Evolutionary conservation across 2,113 vertebrate genomes (phyloP), one percentile per base, ranked within the genome.

Genomic region (Microtus pennsylvanicus): DNA sequence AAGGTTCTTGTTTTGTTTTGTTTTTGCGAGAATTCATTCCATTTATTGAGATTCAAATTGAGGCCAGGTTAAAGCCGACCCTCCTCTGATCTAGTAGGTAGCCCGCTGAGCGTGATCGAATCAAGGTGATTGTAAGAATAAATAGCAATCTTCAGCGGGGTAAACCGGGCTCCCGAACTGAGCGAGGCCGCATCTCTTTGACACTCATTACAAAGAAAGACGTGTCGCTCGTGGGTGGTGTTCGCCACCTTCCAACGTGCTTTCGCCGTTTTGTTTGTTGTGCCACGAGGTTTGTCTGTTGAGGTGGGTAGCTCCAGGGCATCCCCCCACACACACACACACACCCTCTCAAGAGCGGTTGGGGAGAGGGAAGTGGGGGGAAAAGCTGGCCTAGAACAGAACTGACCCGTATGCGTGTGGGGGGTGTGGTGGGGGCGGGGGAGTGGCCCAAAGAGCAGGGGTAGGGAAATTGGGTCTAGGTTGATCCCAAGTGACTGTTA

Each of bases 11-110:
- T 50, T n/a, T 72, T 38, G n/a, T 80, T 82, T 89, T 87, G 24
- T 45, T 33, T 72, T 87, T 33, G 16, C 7, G 50, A 87, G 63
- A 75, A 61, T 90, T 83, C 52, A 55, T 52, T 82, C 88, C 76
- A 72, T 81, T 83, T 50, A 77, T 90, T 92, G 65, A 69, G 91
- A 97, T 97, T 96, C 90, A 94, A 96, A 94, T 74, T 47, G 95
- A 94, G 96, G 95, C 88, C 93, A 47, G 50, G 92, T 91, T 17
- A 65, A n/a, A 75, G 45, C 38, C n/a, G 42, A 81, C 50, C 88
- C 72, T 95, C 50, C 0, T 83, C 30, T 89, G 83, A 82, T 82
- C 88, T 81, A 30, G 61, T 16, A 22, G 87, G 70, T 21, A 76
- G 87, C 52, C 42, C 19, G 75, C 67, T 83, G 85, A 58, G 13